Base-by-base conservation (phyloP, 2,888 invertebrate species). In the Meta bourneti region DNA sequence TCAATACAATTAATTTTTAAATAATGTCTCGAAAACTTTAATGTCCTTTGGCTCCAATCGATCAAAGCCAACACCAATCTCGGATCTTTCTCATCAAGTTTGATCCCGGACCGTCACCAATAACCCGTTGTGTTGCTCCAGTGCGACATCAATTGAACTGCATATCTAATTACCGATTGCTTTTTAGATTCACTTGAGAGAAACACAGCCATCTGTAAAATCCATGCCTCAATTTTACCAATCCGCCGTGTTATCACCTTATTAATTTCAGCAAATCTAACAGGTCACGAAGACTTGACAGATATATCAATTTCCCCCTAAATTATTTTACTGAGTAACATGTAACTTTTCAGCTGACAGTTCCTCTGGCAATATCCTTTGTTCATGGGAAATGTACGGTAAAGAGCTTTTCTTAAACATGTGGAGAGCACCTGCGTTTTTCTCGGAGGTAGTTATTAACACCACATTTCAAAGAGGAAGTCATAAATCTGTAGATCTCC, bases 391-490 rank as follows among this genome's bases (percentile, higher is more conserved):
- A 13, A 13, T 51, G 52, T 19, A 9, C 8, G 19, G 19, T 78
- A 54, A 51, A 71, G 79, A 72, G 48, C 70, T 78, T 86, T 86
- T 78, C 70, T 71, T 54, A 48, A 61, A 61, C 61, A 72, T 54
- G 52, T 52, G n/a, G 19, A 8, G 51, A 49, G 87, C 82, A 91
- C 87, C 91, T 87, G 86, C 91, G 61, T 71, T 49, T 75, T 72
- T 78, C 51, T 77, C 34, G 5, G 49, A 82, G 72, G 91, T 91
- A 49, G 71, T 91, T 86, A 91, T 91, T 91, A 91, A 52, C 87
- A 82, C 87, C 81, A 71, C 81, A 87, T 87, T 91, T 91, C 54
- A 48, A 54, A 81, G 74, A 91, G 91, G 91, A 91, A 91, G 91
- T 71, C 51, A 91, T 91, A 91, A 91, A 91, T 91, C 91, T 61